Evolutionary conservation across 2,797 vertebrate genomes (phyloP).

Genomic region (Setipinna tenuifilis): DNA sequence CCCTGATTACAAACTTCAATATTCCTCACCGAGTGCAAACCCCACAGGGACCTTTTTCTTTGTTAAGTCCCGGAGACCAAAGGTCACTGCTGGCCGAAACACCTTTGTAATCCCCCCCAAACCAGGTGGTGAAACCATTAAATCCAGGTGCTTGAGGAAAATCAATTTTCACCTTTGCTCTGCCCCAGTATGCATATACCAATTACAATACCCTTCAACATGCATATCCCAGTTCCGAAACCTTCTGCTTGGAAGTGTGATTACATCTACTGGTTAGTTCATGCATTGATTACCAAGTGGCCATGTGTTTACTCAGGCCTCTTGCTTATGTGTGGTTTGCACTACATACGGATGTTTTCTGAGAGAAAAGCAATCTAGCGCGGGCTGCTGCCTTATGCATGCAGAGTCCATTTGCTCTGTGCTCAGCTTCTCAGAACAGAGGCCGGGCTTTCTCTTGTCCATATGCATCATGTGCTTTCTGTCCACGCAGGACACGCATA

Average conservation of each 20-base stretch:
- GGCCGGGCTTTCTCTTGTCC: background rate
- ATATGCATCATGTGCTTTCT: background rate
- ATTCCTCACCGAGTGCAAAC: slow-evolving; percentile 50
- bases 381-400: background rate
- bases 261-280: slow-evolving; percentile 54
- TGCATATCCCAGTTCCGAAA: too few species aligned
- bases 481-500: background rate
- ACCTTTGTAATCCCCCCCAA: slow-evolving; percentile 49
- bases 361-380: background rate
- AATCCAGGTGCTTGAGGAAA: slow-evolving; percentile 51
- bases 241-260: slow-evolving; percentile 40
- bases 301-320: slow-evolving; percentile 53
- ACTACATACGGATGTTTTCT: slow-evolving; percentile 47
- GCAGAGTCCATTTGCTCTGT: background rate
- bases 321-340: slow-evolving; percentile 53
- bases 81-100: slow-evolving; percentile 6
- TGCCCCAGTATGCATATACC: slow-evolving; percentile 41
- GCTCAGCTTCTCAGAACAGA: background rate
- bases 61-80: slow-evolving; percentile 41
- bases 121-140: slow-evolving; percentile 50
- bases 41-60: slow-evolving; percentile 36
- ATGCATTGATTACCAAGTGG: slow-evolving; percentile 48
- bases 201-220: slow-evolving; percentile 47
- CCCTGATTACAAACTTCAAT: background rate
- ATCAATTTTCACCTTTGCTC: slow-evolving; percentile 46